phyloP scores from a whole-genome alignment of 1,140 invertebrate species.

The Drosophila oshimai region DNA sequence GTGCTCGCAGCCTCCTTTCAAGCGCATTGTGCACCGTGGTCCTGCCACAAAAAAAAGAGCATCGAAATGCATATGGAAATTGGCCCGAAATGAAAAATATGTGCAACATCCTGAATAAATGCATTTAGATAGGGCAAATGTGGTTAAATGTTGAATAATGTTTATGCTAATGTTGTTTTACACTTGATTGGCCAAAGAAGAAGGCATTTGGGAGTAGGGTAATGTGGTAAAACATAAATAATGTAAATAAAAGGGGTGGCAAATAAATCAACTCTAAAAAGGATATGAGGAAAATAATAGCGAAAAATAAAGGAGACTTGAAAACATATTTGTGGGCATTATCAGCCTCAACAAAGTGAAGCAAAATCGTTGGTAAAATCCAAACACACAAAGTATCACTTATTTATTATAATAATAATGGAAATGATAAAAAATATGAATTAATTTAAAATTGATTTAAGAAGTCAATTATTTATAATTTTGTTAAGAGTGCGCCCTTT shows the following conservation, averaged over 20 bases:
- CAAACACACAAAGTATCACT: too few relatives aligned
- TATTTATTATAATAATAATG: too few relatives aligned
- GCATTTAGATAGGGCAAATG: slow-evolving; percentile 34
- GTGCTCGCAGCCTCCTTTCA: slow-evolving; percentile 49
- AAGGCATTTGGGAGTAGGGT: neutral
- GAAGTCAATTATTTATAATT: too few relatives aligned
- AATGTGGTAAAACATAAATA: slow-evolving; percentile 1
- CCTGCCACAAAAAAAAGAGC: slow-evolving; percentile 17
- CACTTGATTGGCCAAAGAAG: slow-evolving; percentile 14
- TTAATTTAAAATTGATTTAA: too few relatives aligned
- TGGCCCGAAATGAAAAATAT: slow-evolving; percentile 41
- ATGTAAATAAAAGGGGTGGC: neutral
- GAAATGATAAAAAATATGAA: too few relatives aligned
- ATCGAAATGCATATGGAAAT: slow-evolving; percentile 23
- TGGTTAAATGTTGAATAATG: slow-evolving; percentile 36
- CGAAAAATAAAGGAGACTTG: neutral
- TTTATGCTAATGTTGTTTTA: slow-evolving; percentile 27
- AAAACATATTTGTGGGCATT: neutral
- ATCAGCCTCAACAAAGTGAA: too few relatives aligned
- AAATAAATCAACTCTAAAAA: neutral
- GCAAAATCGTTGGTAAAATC: too few relatives aligned
- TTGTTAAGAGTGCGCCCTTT: too few relatives aligned
- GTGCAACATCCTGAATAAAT: slow-evolving; percentile 38
- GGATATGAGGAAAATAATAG: neutral
- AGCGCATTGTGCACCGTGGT: slow-evolving; percentile 60